Base-by-base conservation (phyloP, 2,113 vertebrate genomes). In the Grus americana region DNA sequence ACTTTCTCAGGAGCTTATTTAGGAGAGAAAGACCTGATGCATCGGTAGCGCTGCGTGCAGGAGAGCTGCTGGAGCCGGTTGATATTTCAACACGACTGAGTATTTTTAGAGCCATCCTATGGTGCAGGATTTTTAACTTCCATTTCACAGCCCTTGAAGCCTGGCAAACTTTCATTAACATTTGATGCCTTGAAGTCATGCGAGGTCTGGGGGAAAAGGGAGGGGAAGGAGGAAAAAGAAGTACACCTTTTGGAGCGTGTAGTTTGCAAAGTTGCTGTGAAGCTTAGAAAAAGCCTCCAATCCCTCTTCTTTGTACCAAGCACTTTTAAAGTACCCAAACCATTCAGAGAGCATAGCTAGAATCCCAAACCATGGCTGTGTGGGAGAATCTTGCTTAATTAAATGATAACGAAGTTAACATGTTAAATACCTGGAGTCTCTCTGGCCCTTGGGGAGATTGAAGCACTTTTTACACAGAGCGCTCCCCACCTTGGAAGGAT, bases 81-180 rank as follows among this genome's bases (percentile, higher is more conserved):
- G 93, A 34, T 66, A 44, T 58, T 93, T 81, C n/a, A 0, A 61
- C 91, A 84, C 5, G 8, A 54, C 85, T 5, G n/a, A 67, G 79
- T 91, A 92, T 97, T 97, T 95, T 96, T 95, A 97, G 96, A 96
- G 86, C 88, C 71, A 63, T 95, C 88, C 95, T 75, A 95, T 94
- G 74, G 93, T 71, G 86, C 85, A 90, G 95, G 91, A 93, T 92
- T 96, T 94, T 95, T 75, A 95, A 93, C 92, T 95, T 97, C 88
- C 91, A 92, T 96, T 95, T 92, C 86, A 79, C 84, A 93, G 90
- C 94, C 94, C 85, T 93, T 78, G 92, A 22, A 95, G 96, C 93
- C 94, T 88, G 93, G 84, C 79, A 97, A 96, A 95, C 87, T 95
- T 92, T 92, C 93, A 95, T 97, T 94, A 95, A 92, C 88, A 96